A percentile compares a stretch with the other conserved stretches of the same genome.
These are phyloP conservation scores for Dasypus novemcinctus DNA, from an alignment of 2,113 vertebrate genomes.

Conservation along the genomic window DNA sequence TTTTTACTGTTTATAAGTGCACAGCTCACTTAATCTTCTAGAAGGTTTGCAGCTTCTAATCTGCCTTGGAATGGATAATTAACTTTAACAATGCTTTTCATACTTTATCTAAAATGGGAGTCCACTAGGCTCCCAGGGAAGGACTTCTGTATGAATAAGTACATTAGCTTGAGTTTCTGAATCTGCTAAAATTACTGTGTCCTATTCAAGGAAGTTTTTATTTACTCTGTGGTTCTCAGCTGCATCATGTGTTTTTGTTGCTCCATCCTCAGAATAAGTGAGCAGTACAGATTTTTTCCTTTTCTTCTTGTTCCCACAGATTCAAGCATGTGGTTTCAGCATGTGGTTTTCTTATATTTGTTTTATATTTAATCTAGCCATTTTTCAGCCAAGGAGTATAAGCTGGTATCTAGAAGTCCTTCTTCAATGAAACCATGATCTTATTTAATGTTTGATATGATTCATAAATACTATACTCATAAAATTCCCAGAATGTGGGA, in stretches of 20 bases:
- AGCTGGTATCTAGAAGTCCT: neutral
- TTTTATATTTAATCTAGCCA: neutral
- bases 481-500: neutral
- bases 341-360: slow-evolving; percentile 32
- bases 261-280: neutral
- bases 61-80: neutral
- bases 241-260: neutral
- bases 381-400: neutral
- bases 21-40: neutral
- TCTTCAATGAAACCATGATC: neutral
- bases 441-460: neutral
- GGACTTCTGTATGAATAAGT: neutral
- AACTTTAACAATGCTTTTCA: neutral
- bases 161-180: neutral
- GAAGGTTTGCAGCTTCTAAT: neutral
- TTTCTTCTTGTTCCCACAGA: neutral
- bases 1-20: neutral
- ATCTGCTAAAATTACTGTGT: neutral
- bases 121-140: neutral
- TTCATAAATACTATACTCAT: neutral
- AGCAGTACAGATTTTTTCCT: neutral
- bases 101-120: neutral
- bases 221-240: neutral
- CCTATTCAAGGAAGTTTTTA: neutral
- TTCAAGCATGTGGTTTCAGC: neutral